phyloP scores from a whole-genome alignment of 2,113 vertebrate genomes.

The Spea bombifrons region DNA sequence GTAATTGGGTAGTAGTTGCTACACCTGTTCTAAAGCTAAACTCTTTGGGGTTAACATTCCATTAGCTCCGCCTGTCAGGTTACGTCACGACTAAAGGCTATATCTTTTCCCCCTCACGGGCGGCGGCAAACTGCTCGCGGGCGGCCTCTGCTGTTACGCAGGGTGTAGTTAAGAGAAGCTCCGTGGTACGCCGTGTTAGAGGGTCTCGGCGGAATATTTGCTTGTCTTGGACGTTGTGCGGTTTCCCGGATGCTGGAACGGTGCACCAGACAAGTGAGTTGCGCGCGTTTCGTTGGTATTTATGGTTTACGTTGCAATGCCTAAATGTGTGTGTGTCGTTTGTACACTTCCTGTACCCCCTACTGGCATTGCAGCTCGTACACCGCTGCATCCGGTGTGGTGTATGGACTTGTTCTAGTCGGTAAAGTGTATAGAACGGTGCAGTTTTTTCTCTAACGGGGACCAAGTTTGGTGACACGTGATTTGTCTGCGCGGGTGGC shows the following conservation, averaged over 20 bases:
- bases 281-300: background rate
- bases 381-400: no score
- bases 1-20: no score
- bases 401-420: no score
- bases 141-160: background rate
- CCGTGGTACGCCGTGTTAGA: background rate
- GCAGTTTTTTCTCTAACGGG: no score
- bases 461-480: no score
- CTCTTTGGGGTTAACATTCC: slow-evolving; percentile 13
- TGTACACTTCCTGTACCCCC: background rate
- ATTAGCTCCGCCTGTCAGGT: slow-evolving; percentile 1
- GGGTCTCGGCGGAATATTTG: background rate
- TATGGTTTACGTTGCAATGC: background rate
- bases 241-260: background rate
- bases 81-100: slow-evolving; percentile 28
- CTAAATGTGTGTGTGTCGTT: background rate
- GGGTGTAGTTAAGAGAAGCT: background rate
- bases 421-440: no score
- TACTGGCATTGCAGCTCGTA: background rate
- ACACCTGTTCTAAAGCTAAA: no score
- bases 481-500: no score
- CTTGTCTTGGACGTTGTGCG: background rate
- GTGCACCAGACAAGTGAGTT: slow-evolving; percentile 15
- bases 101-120: slow-evolving; percentile 38
- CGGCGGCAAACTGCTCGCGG: slow-evolving; percentile 6